phyloP scores from a whole-genome alignment of 37 sponge, comb jelly and placozoan genomes.

The Corticium candelabrum region DNA sequence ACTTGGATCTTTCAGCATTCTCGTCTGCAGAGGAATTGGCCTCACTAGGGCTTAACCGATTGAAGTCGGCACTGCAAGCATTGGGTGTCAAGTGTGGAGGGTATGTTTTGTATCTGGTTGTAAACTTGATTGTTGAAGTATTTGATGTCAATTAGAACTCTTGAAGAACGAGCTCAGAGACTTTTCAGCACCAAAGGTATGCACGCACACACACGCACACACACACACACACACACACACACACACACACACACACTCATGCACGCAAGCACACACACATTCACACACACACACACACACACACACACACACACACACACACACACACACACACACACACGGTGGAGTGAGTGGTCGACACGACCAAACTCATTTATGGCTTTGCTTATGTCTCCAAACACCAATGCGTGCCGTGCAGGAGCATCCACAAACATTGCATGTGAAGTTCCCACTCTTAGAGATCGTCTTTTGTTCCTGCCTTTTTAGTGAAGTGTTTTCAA shows the following conservation, averaged over 20 bases:
- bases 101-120: slow-evolving; percentile 21
- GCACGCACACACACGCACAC: not conserved
- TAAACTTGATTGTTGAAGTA: not conserved
- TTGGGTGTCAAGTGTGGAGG: slow-evolving; percentile 96
- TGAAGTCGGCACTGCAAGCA: slow-evolving; percentile 90
- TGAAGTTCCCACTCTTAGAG: too few relatives aligned
- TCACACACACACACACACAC: slow-evolving; percentile 5
- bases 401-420: too few relatives aligned
- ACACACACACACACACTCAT: slow-evolving; percentile 3
- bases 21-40: slow-evolving; percentile 86
- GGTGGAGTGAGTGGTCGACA: too few relatives aligned
- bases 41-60: slow-evolving; percentile 88
- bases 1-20: slow-evolving; percentile 89
- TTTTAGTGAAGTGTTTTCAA: too few relatives aligned
- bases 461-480: too few relatives aligned
- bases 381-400: too few relatives aligned
- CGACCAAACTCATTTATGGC: too few relatives aligned
- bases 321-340: slow-evolving; percentile 5
- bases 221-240: not conserved
- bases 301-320: slow-evolving; percentile 5
- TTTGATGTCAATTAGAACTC: slow-evolving; percentile 42
- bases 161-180: slow-evolving; percentile 80
- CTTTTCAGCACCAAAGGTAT: slow-evolving; percentile 76
- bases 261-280: too few relatives aligned
- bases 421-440: too few relatives aligned